These are phyloP conservation scores for Sitophilus oryzae DNA, from an alignment of 1,140 invertebrate species.

Conservation along the genomic window DNA sequence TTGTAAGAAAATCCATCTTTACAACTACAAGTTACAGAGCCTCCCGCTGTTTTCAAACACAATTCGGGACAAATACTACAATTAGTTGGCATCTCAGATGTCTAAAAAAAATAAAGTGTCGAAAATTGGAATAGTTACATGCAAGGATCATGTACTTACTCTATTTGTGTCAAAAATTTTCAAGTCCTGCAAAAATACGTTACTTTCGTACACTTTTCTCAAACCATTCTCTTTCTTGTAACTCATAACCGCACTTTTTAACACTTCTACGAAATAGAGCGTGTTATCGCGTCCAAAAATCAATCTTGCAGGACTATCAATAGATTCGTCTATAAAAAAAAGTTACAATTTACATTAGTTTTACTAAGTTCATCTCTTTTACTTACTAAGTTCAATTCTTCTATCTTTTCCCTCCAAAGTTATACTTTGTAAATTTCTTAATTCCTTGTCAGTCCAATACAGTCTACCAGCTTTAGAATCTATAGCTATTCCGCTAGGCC, in stretches of 20 bases:
- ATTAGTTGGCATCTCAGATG: slow-evolving; percentile 37
- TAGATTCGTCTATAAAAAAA: slow-evolving; percentile 43
- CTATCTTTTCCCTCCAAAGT: slow-evolving; percentile 65
- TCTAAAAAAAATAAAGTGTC: background rate
- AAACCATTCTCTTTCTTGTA: slow-evolving; percentile 44
- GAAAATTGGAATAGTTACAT: background rate
- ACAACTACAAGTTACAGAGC: slow-evolving; percentile 50
- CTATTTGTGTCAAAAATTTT: slow-evolving; percentile 52
- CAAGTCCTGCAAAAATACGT: slow-evolving; percentile 57
- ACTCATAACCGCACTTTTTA: slow-evolving; percentile 52
- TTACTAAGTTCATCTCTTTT: background rate
- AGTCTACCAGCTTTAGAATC: slow-evolving; percentile 66
- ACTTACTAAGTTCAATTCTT: slow-evolving; percentile 47
- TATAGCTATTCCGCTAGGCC: slow-evolving; percentile 84
- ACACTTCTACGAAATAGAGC: slow-evolving; percentile 69
- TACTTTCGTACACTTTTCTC: slow-evolving; percentile 46
- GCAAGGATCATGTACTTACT: slow-evolving; percentile 33
- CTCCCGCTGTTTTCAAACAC: slow-evolving; percentile 50
- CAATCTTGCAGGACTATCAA: slow-evolving; percentile 68
- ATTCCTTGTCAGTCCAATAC: slow-evolving; percentile 72
- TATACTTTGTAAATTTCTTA: slow-evolving; percentile 67
- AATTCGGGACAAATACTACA: slow-evolving; percentile 47
- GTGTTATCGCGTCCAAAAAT: slow-evolving; percentile 52
- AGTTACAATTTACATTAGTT: background rate
- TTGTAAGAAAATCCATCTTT: slow-evolving; percentile 45